Base-by-base conservation (phyloP, 2,113 vertebrate genomes). In the Ptyas mucosa region DNA sequence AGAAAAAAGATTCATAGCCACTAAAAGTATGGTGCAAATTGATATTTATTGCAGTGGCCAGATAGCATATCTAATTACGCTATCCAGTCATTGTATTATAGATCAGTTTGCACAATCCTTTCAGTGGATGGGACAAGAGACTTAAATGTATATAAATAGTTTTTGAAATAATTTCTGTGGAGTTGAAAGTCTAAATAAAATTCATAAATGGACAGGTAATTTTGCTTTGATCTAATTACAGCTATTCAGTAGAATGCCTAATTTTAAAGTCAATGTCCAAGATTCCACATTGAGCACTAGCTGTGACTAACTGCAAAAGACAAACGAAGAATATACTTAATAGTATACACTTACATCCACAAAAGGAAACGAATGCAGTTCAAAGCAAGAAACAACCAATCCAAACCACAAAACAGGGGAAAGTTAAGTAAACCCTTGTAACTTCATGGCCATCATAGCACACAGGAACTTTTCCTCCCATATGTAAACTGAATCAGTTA, bases 221-320 rank as follows among this genome's bases (percentile, higher is more conserved):
- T 61, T 61, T 61, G 58, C 24, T 61, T 24, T 75, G 34, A 85
- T 29, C 7, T 20, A 57, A 55, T 92, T 89, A 57, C 75, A 86
- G 3, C 29, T 54, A 14, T 18, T 1, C 58, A 75, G 3, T 88
- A 92, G 14, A 18, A 93, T 53, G 55, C 55, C 89, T 46, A 87
- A 49, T 90, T 53, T 64, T 61, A 89, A 87, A 24, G n/a, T 64
- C 81, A 90, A 49, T 87, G 92, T 90, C 49, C n/a, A 87, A 87
- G 81, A 64, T n/a, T 85, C 55, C 43, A 89, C 10, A 90, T 10
- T 93, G 49, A 85, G 89, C 55, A 21, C 92, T 61, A 86, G 55
- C 20, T 93, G 81, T 87, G 61, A 93, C 43, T 61, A 85, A 90
- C 92, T 93, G 81, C 55, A 90, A 90, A 90, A 93, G 46, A 93